A percentile compares a stretch with the other conserved stretches of the same genome.
Evolutionary conservation across 2,113 vertebrate species (phyloP).

Genomic region (Thinocorus orbignyianus): DNA sequence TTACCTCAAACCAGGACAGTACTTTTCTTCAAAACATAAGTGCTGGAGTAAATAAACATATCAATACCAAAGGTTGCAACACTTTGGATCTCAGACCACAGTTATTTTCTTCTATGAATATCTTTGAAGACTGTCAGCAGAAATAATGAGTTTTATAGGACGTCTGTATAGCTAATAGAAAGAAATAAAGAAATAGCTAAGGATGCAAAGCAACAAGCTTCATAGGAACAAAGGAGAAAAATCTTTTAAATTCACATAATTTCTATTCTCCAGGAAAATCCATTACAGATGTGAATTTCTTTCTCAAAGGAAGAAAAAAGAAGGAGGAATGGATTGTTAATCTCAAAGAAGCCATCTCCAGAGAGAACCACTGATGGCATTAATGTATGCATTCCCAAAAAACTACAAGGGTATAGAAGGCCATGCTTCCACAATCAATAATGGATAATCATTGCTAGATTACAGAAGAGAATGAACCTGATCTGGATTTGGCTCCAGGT

Average conservation of each 20-base stretch:
- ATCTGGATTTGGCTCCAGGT: not conserved
- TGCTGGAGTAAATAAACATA: not conserved
- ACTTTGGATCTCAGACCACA: not conserved
- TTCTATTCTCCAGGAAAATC: not conserved
- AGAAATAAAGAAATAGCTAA: not conserved
- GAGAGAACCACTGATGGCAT: not conserved
- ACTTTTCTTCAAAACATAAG: not conserved
- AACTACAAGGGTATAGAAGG: not conserved
- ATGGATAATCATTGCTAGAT: not conserved
- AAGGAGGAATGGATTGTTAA: not conserved
- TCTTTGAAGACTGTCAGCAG: not conserved
- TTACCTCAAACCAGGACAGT: too few relatives aligned
- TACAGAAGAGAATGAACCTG: not conserved
- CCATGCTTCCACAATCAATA: not conserved
- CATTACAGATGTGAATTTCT: not conserved
- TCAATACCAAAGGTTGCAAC: not conserved
- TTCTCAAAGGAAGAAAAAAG: not conserved
- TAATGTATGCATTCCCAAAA: not conserved
- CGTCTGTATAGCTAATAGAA: not conserved
- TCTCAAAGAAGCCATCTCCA: not conserved
- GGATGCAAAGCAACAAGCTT: not conserved
- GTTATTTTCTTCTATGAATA: not conserved
- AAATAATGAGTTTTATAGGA: not conserved
- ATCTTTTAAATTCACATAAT: not conserved
- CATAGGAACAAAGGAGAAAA: not conserved